phyloP scores from a whole-genome alignment of 2,113 vertebrate genomes.

The Aphyosemion australe region DNA sequence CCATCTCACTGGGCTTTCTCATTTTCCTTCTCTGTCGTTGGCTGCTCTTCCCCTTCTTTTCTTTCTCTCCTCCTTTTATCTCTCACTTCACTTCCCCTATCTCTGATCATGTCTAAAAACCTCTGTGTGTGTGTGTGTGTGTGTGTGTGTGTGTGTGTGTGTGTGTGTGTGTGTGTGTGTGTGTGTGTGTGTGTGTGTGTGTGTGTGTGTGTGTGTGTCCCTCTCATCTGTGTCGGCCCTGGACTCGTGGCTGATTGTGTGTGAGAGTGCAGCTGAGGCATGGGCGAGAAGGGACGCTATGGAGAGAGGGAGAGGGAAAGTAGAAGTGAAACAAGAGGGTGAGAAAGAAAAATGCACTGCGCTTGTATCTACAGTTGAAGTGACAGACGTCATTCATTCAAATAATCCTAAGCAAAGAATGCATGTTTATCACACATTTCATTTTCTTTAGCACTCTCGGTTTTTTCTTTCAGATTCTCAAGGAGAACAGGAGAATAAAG shows the following conservation, averaged over 20 bases:
- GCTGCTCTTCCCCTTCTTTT: conserved; percentile 18
- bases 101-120: conserved; percentile 55
- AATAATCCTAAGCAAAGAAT: background rate
- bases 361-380: conserved; percentile 10
- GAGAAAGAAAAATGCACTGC: conserved; percentile 8
- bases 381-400: conserved; percentile 22
- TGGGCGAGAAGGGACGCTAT: background rate
- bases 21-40: conserved; percentile 40
- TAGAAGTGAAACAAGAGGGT: conserved; percentile 7
- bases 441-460: conserved; percentile 8
- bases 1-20: conserved; percentile 44
- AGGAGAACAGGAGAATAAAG: conserved; percentile 5
- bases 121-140: background rate
- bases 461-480: conserved; percentile 1
- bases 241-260: conserved; percentile 43
- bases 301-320: background rate
- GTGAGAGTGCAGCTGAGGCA: conserved; percentile 37
- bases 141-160: too few species aligned
- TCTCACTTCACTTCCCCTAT: conserved; percentile 46
- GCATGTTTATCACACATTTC: background rate
- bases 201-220: conserved; percentile 4
- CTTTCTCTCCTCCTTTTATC: conserved; percentile 50
- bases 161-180: too few species aligned
- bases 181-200: background rate
- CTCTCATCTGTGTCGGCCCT: conserved; percentile 20